Percentiles rank a stretch among this genome's conserved stretches.
phyloP scores from a whole-genome alignment of 2,797 vertebrate species.

The Chelidonichthys spinosus region DNA sequence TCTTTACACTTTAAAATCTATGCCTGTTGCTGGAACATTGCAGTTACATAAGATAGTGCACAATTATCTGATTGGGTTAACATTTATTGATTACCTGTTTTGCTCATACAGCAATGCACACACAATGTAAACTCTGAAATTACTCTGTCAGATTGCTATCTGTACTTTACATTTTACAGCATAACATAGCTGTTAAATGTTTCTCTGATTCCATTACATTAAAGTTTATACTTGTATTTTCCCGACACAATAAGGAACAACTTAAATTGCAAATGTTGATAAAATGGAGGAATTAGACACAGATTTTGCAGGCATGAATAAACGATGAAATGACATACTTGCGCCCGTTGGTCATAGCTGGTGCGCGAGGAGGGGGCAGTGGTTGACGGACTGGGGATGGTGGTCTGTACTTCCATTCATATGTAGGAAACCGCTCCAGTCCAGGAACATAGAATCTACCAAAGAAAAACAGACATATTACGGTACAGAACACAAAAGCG shows the following conservation, averaged over 20 bases:
- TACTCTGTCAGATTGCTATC: not conserved
- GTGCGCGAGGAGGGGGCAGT: constrained; percentile 9
- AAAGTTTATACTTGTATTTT: not conserved
- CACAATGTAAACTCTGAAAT: not conserved
- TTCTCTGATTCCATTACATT: not conserved
- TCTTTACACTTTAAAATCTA: not conserved
- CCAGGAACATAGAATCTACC: constrained; percentile 43
- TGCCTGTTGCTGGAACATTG: not conserved
- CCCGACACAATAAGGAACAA: not conserved
- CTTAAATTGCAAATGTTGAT: not conserved
- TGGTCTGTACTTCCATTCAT: constrained; percentile 61
- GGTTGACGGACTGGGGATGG: constrained; percentile 19
- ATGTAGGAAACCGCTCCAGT: constrained; percentile 31
- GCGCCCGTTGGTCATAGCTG: constrained; percentile 40
- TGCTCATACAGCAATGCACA: not conserved
- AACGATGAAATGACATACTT: constrained; percentile 66
- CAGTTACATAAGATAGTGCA: not conserved
- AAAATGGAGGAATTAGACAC: not conserved
- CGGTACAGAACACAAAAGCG: not conserved
- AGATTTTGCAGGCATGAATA: not conserved
- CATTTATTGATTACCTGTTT: not conserved
- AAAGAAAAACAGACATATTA: constrained; percentile 35
- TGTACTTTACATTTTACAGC: not conserved
- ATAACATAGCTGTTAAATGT: not conserved
- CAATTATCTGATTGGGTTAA: not conserved